These are phyloP conservation scores for Muricea muricata DNA, from an alignment of 92 coral and sea anemone genomes.

Conservation along the genomic window DNA sequence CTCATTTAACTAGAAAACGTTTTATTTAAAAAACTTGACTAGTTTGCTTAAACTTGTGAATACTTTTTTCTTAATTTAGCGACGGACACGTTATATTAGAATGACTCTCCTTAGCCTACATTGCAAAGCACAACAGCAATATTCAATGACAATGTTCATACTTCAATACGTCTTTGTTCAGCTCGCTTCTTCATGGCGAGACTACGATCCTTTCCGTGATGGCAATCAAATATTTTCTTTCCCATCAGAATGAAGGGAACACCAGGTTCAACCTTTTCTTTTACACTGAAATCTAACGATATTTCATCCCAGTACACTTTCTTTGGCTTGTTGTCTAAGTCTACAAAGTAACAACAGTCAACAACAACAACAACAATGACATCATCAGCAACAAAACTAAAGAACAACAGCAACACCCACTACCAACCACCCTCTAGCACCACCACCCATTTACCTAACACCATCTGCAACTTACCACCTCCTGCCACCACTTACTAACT, in stretches of 20 bases:
- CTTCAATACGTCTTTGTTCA: constrained; percentile 24
- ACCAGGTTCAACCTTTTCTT: constrained; percentile 22
- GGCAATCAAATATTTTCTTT: constrained; percentile 39
- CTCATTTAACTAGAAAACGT: constrained; percentile 39
- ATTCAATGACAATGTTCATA: background rate
- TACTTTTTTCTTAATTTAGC: too few species aligned
- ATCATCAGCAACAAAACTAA: background rate
- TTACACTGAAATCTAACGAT: background rate
- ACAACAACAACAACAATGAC: background rate
- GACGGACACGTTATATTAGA: too few species aligned
- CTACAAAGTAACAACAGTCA: background rate
- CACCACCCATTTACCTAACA: too few species aligned
- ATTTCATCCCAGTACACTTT: constrained; percentile 43
- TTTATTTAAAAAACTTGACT: too few species aligned
- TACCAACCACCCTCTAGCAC: too few species aligned
- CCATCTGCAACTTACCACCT: background rate
- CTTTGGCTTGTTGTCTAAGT: constrained; percentile 10
- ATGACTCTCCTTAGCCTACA: too few species aligned
- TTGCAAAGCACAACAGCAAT: too few species aligned
- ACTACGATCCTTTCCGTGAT: constrained; percentile 43
- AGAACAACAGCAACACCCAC: background rate
- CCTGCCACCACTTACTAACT: too few species aligned
- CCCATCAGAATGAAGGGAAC: constrained; percentile 38
- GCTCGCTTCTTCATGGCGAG: constrained; percentile 42
- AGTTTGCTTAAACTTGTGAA: too few species aligned